Evolutionary conservation across 2,797 vertebrate genomes (phyloP).

Genomic region (Lophotriccus pileatus): DNA sequence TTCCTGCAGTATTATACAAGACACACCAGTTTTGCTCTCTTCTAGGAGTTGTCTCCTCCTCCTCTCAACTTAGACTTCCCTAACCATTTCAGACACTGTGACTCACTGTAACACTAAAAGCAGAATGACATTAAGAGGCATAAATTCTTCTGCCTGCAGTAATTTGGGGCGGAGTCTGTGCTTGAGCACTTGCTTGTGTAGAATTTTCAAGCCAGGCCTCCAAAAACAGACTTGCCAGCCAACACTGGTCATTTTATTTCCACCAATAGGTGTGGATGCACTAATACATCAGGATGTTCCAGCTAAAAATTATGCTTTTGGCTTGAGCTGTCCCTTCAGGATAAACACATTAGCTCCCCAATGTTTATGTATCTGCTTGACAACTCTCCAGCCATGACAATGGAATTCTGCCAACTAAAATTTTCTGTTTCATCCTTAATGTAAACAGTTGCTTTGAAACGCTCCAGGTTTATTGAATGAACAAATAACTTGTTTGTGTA

Average conservation of each 20-base stretch:
- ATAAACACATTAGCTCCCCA: constrained; percentile 54
- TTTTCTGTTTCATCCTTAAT: constrained; percentile 67
- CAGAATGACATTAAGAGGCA: neutral
- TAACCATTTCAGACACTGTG: neutral
- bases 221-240: neutral
- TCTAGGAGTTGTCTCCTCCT: neutral
- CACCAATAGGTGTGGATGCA: neutral
- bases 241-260: constrained; percentile 60
- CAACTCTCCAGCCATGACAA: constrained; percentile 48
- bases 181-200: neutral
- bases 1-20: neutral
- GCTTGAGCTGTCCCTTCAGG: constrained; percentile 41
- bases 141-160: neutral
- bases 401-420: constrained; percentile 65
- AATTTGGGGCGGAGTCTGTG: neutral
- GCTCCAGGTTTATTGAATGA: constrained; percentile 63
- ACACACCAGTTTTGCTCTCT: neutral
- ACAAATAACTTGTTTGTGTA: constrained; percentile 68
- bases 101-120: neutral
- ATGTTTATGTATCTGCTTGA: constrained; percentile 54
- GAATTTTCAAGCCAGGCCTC: neutral
- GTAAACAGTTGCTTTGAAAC: constrained; percentile 70
- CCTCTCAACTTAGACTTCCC: neutral
- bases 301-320: constrained; percentile 55
- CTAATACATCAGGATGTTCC: constrained; percentile 21